phyloP scores from a whole-genome alignment of 2,888 invertebrate genomes.

The Aphodius granarius region DNA sequence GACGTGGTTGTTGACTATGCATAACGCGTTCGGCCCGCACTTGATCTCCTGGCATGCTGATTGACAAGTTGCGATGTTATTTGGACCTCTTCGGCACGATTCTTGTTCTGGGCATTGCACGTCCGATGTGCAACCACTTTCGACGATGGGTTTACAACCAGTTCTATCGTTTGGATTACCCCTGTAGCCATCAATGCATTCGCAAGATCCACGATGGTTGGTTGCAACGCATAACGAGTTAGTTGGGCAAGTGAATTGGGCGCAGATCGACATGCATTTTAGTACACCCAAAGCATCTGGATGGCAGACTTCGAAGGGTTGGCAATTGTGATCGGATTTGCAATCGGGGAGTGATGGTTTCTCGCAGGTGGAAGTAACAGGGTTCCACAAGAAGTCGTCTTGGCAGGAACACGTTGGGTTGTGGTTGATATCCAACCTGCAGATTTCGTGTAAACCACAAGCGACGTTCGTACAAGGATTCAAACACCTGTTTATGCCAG shows the following conservation, averaged over 20 bases:
- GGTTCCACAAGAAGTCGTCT: constrained; percentile 80
- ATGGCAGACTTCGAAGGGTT: constrained; percentile 69
- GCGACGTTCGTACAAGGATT: constrained; percentile 79
- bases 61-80: constrained; percentile 67
- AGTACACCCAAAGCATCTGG: constrained; percentile 85
- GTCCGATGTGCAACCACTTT: constrained; percentile 77
- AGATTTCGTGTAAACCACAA: constrained; percentile 82
- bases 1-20: constrained; percentile 86
- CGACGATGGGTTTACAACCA: constrained; percentile 75
- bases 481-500: constrained; percentile 69
- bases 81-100: constrained; percentile 67
- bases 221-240: constrained; percentile 80
- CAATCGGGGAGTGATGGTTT: constrained; percentile 88
- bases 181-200: constrained; percentile 79
- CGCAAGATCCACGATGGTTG: constrained; percentile 76
- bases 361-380: constrained; percentile 78
- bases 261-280: constrained; percentile 78
- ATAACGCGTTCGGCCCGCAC: constrained; percentile 86
- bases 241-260: constrained; percentile 79
- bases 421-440: constrained; percentile 66
- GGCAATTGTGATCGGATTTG: constrained; percentile 69
- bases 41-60: constrained; percentile 75
- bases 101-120: constrained; percentile 83
- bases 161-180: constrained; percentile 90
- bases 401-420: constrained; percentile 80